Conservation (phyloP, 2,888 invertebrate genomes). For the Branchipolynoe longqiensis region DNA sequence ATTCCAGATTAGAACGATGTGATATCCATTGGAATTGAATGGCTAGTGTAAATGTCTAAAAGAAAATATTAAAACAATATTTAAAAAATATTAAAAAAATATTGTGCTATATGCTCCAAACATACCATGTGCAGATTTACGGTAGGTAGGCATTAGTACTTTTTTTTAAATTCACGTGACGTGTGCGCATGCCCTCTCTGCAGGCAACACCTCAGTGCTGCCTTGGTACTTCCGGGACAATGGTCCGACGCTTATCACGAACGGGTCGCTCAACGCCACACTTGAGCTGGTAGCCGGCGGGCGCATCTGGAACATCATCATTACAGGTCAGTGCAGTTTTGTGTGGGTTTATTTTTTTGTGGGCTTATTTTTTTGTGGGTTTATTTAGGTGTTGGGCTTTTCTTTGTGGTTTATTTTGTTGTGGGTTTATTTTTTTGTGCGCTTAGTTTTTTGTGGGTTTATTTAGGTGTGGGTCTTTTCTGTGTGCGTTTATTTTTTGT, state of each 20-base stretch:
- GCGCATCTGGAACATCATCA: slow-evolving; percentile 66
- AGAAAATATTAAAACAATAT: too few species aligned
- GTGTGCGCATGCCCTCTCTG: slow-evolving; percentile 58
- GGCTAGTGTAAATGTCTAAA: too few species aligned
- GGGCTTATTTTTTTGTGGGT: not conserved
- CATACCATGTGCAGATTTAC: too few species aligned
- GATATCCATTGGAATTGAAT: too few species aligned
- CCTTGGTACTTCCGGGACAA: slow-evolving; percentile 68
- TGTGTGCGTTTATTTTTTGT: not conserved
- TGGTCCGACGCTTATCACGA: slow-evolving; percentile 64
- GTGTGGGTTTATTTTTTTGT: not conserved
- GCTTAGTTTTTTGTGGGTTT: not conserved
- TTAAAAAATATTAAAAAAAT: too few species aligned
- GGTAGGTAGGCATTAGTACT: too few species aligned
- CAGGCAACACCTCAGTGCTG: slow-evolving; percentile 78
- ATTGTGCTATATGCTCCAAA: too few species aligned
- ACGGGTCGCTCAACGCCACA: slow-evolving; percentile 63
- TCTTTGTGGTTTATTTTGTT: not conserved
- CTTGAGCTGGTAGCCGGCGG: slow-evolving; percentile 61
- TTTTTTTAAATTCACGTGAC: too few species aligned
- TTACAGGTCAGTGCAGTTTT: slow-evolving; percentile 62
- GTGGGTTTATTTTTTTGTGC: too few species aligned
- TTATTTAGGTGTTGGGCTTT: not conserved
- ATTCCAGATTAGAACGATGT: too few species aligned
- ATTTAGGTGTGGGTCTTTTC: not conserved